Percentiles rank a stretch among this genome's conserved stretches.
Conservation (phyloP, 2,113 vertebrate species). For the Ailurus styani region DNA sequence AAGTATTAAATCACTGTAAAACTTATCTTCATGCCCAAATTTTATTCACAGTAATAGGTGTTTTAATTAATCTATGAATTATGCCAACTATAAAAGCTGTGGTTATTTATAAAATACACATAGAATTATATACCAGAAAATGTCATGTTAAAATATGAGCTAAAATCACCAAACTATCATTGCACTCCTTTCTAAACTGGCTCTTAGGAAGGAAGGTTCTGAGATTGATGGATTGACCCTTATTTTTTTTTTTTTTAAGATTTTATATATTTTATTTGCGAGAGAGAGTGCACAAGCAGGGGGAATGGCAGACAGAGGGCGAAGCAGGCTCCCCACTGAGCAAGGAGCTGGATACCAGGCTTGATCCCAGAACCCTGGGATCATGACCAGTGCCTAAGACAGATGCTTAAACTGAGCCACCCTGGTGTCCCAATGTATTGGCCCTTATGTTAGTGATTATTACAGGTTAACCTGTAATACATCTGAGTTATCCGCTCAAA, state of each 20-base stretch:
- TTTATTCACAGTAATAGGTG: not conserved
- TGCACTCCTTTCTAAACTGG: not conserved
- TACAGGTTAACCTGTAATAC: not conserved
- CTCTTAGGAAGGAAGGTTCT: not conserved
- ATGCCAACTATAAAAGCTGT: not conserved
- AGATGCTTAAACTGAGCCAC: not conserved
- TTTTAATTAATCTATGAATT: not conserved
- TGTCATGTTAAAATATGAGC: not conserved
- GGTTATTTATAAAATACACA: not conserved
- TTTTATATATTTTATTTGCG: no score
- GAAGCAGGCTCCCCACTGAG: no score
- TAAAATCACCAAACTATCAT: not conserved
- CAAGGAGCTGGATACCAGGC: no score
- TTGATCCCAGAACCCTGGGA: no score
- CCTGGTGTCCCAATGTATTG: not conserved
- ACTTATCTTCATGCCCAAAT: not conserved
- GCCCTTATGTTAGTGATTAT: not conserved
- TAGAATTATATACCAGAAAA: not conserved
- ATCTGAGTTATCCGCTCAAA: not conserved
- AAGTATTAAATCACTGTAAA: not conserved
- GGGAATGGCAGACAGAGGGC: no score
- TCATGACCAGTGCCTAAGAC: not conserved
- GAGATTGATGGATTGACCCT: not conserved
- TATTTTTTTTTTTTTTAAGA: not conserved
- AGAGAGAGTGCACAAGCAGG: no score